A percentile compares a stretch with the other conserved stretches of the same genome.
These are phyloP conservation scores for Martes martes DNA, from an alignment of 2,113 vertebrate species.

Conservation along the genomic window DNA sequence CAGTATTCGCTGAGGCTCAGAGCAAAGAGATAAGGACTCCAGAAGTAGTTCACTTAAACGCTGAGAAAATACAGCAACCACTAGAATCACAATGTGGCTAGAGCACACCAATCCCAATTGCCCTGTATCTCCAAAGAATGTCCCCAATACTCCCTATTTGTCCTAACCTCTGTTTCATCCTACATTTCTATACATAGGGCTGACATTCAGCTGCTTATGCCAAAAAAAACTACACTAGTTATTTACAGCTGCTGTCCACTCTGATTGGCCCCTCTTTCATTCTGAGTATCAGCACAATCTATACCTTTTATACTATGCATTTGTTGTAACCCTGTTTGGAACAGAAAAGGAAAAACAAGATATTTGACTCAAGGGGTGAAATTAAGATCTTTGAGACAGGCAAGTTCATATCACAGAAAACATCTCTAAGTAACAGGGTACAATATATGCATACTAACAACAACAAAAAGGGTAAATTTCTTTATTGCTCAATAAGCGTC, in stretches of 20 bases:
- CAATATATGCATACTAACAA: not conserved
- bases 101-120: not conserved
- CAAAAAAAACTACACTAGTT: not conserved
- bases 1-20: not conserved
- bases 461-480: not conserved
- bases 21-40: not conserved
- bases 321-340: not conserved
- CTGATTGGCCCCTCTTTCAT: not conserved
- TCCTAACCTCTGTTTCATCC: not conserved
- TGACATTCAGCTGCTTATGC: not conserved
- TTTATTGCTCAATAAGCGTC: not conserved
- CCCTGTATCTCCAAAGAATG: not conserved
- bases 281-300: not conserved
- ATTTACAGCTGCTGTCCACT: not conserved
- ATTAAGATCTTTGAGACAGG: not conserved
- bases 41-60: not conserved
- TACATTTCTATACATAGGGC: not conserved
- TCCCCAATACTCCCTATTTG: not conserved
- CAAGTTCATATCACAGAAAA: not conserved
- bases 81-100: not conserved
- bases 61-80: not conserved
- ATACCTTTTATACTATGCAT: not conserved
- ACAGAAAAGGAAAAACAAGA: not conserved
- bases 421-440: not conserved
- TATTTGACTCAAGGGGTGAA: not conserved